Evolutionary conservation across 2,888 invertebrate genomes (phyloP).

Genomic region (Ceriagrion tenellum): DNA sequence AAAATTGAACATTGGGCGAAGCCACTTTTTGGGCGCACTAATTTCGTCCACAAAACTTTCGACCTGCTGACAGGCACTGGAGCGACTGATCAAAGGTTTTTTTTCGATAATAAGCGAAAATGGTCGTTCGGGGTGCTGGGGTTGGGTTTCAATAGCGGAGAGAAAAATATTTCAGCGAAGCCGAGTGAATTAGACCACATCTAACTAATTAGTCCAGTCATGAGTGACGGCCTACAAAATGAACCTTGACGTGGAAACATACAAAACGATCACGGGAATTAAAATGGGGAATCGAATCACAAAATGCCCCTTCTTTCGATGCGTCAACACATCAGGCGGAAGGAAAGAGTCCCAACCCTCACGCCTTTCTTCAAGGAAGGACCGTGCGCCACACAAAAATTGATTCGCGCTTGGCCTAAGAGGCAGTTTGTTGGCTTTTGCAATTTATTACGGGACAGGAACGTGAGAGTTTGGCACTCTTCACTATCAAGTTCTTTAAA

Average conservation of each 20-base stretch:
- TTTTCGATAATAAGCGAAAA: background rate
- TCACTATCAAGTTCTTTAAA: too few relatives aligned
- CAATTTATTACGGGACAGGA: too few relatives aligned
- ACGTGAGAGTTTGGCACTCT: too few relatives aligned
- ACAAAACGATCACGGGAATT: background rate
- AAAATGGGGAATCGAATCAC: background rate
- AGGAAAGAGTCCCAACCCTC: too few relatives aligned
- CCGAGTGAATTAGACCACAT: background rate
- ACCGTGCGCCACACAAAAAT: too few relatives aligned
- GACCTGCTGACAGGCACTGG: background rate
- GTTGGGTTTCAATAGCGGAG: background rate
- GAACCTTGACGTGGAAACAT: background rate
- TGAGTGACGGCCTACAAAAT: background rate
- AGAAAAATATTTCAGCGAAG: background rate
- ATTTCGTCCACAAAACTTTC: background rate
- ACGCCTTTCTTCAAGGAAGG: too few relatives aligned
- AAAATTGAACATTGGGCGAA: background rate
- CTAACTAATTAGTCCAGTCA: background rate
- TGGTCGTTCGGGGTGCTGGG: background rate
- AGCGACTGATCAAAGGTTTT: background rate
- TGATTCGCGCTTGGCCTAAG: too few relatives aligned
- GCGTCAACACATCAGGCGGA: background rate
- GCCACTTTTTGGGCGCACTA: background rate
- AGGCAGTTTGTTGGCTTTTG: too few relatives aligned
- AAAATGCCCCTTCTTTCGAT: background rate